Conservation (phyloP, 1,140 invertebrate genomes). For the Trichogramma pretiosum region DNA sequence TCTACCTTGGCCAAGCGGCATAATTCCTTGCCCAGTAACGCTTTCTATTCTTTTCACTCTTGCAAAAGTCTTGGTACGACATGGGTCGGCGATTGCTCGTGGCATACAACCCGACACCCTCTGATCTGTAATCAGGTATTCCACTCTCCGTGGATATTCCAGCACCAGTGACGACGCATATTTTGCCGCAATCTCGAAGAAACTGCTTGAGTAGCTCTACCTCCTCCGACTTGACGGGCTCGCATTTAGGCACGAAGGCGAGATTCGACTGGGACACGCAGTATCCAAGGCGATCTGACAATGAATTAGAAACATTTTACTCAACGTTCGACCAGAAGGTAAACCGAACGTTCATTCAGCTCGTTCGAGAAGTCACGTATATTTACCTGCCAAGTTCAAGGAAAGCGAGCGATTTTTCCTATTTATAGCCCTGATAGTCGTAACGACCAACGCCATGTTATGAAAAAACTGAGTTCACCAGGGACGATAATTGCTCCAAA, state of each 20-base stretch:
- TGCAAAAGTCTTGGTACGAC: slow-evolving; percentile 77
- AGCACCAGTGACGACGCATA: slow-evolving; percentile 80
- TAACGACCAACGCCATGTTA: not conserved
- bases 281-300: no score
- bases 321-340: no score
- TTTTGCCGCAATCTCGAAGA: slow-evolving; percentile 49
- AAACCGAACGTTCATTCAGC: not conserved
- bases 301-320: no score
- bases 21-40: slow-evolving; percentile 95
- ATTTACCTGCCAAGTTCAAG: not conserved
- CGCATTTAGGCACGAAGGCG: slow-evolving; percentile 63
- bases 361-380: not conserved
- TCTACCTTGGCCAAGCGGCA: slow-evolving; percentile 71
- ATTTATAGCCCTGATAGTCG: not conserved
- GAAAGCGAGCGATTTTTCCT: not conserved
- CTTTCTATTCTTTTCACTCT: slow-evolving; percentile 57
- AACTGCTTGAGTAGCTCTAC: slow-evolving; percentile 58
- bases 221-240: slow-evolving; percentile 53
- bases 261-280: slow-evolving; percentile 28
- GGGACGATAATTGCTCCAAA: no score
- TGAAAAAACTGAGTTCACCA: no score
- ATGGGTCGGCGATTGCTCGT: slow-evolving; percentile 74
- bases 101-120: slow-evolving; percentile 85
- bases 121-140: slow-evolving; percentile 90
- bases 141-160: slow-evolving; percentile 94